Percentiles rank a stretch among this genome's conserved stretches.
phyloP scores from a whole-genome alignment of 2,113 vertebrate genomes.

The Kryptolebias marmoratus region DNA sequence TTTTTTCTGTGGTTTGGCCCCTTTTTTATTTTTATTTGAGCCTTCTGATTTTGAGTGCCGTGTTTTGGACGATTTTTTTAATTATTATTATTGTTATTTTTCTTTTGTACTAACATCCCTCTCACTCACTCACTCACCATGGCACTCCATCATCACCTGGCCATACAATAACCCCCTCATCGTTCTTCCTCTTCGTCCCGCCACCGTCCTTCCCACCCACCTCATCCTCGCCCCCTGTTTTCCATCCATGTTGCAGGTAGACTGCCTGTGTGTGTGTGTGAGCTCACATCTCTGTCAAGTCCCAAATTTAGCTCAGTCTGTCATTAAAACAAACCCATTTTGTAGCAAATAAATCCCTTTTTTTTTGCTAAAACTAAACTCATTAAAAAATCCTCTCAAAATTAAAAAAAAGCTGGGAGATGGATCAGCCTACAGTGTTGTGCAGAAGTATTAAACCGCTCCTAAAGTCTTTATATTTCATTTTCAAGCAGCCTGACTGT shows the following conservation, averaged over 20 bases:
- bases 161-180: constrained; percentile 59
- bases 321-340: neutral
- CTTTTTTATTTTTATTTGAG: constrained; percentile 37
- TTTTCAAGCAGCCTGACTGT: neutral
- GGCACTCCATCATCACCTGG: constrained; percentile 55
- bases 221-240: constrained; percentile 16
- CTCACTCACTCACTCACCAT: constrained; percentile 39
- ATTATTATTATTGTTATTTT: neutral
- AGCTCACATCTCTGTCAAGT: constrained; percentile 5
- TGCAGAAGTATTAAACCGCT: too few relatives aligned
- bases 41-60: constrained; percentile 59
- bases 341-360: neutral
- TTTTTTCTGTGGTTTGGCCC: constrained; percentile 66
- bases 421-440: too few relatives aligned
- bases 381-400: too few relatives aligned
- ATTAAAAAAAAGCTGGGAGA: too few relatives aligned
- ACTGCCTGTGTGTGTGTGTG: constrained; percentile 12
- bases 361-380: too few relatives aligned
- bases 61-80: constrained; percentile 58
- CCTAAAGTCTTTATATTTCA: neutral
- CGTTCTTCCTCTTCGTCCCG: constrained; percentile 49
- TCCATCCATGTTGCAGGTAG: constrained; percentile 28
- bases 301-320: constrained; percentile 19
- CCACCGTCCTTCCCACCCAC: constrained; percentile 60
- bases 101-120: constrained; percentile 56